Base-by-base conservation (phyloP, 92 coral and sea anemone genomes). In the Parazoanthus atlanticus region DNA sequence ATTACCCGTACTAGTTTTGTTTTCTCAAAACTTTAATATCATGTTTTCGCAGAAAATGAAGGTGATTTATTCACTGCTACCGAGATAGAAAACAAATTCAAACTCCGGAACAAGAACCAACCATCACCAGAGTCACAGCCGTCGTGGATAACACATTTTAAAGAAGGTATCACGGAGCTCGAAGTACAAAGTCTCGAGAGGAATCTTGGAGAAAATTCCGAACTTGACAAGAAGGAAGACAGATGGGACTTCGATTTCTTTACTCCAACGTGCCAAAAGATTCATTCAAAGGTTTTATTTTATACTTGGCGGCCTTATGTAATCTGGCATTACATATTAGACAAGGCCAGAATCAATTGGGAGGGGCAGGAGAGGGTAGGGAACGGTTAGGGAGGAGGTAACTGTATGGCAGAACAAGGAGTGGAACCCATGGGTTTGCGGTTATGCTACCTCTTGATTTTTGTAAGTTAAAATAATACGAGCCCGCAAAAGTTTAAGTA, bases 211-310 rank as follows among this genome's bases (percentile, higher is more conserved):
- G 34, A n/a, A 25, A 67, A 67, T n/a, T 6, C 25, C 10, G 16
- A 19, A 33, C 8, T 2, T n/a, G n/a, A 38, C 19, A 30, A 26
- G 13, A 43, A 26, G 26, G 86, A 82, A 36, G 86, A 82, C 86
- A 40, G 86, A 82, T 82, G 76, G 76, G 86, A 82, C 33, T 82
- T 82, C 43, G 76, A 82, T 16, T 82, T 67, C 86, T 2, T 82
- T 82, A 82, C 86, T 66, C 86, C 86, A 23, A 82, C 31, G 21
- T 67, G 61, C 28, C 75, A 34, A 40, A n/a, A 38, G 75, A 82
- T 82, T 28, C 86, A 82, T 67, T 65, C 75, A 28, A 82, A 82
- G 86, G 86, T 82, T n/a, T 0, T 15, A 11, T 5, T 52, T 61
- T 30, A 13, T 73, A 32, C 2, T 43, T 9, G 10, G 43, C 8